These are phyloP conservation scores for Epizoanthus illoricatus DNA, from an alignment of 92 coral and sea anemone genomes.

Conservation along the genomic window DNA sequence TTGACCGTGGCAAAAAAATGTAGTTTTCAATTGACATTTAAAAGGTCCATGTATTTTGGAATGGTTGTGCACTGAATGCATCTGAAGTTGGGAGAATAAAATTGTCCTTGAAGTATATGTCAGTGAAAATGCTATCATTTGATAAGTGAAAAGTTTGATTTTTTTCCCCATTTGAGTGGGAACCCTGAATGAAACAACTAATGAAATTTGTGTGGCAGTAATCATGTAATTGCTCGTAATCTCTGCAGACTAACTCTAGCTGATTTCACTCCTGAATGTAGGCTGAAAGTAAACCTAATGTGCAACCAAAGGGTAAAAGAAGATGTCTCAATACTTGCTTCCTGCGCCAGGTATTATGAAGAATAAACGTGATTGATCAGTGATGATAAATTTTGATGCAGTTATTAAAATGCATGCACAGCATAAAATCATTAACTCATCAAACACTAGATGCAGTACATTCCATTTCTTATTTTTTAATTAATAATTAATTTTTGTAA, in stretches of 20 bases:
- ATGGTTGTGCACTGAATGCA: too few relatives aligned
- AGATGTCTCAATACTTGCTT: slow-evolving; percentile 43
- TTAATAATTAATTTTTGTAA: too few relatives aligned
- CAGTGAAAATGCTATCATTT: too few relatives aligned
- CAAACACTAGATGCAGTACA: neutral
- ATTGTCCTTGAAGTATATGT: too few relatives aligned
- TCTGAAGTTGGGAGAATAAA: too few relatives aligned
- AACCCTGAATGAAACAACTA: neutral
- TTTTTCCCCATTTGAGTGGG: neutral
- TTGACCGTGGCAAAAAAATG: too few relatives aligned
- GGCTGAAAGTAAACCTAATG: slow-evolving; percentile 35
- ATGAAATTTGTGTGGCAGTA: neutral
- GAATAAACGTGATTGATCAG: neutral
- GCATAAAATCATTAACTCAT: neutral
- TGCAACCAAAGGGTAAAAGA: slow-evolving; percentile 30
- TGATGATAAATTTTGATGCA: neutral
- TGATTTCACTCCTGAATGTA: slow-evolving; percentile 33
- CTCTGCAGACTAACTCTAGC: slow-evolving; percentile 32
- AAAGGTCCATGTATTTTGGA: too few relatives aligned
- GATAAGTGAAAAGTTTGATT: too few relatives aligned
- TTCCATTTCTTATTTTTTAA: too few relatives aligned
- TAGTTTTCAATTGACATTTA: too few relatives aligned
- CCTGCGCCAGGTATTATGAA: slow-evolving; percentile 26
- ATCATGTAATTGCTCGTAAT: slow-evolving; percentile 10
- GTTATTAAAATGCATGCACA: slow-evolving; percentile 27